Percentiles rank a stretch among this genome's conserved stretches.
Evolutionary conservation across 1,140 invertebrate genomes (phyloP).

Genomic region (Eriosoma lanigerum): DNA sequence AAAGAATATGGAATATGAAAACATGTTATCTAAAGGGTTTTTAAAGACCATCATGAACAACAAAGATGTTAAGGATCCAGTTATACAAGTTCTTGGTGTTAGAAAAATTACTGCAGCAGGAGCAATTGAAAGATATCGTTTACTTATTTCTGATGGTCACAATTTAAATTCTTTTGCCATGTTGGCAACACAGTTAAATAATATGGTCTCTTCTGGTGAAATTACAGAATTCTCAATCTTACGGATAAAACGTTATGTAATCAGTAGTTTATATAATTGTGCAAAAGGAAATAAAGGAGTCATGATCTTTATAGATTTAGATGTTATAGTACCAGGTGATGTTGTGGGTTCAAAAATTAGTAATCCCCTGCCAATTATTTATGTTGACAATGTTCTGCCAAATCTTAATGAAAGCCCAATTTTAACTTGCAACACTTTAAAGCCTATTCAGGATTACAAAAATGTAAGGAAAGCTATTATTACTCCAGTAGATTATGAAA

Average conservation of each 20-base stretch:
- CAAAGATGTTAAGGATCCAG: constrained; percentile 66
- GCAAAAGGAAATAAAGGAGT: constrained; percentile 66
- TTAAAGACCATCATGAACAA: constrained; percentile 70
- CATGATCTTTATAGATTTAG: constrained; percentile 78
- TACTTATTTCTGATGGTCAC: constrained; percentile 83
- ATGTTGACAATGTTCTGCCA: too few relatives aligned
- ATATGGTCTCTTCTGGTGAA: constrained; percentile 70
- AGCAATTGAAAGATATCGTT: constrained; percentile 74
- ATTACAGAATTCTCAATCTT: constrained; percentile 76
- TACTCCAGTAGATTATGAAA: constrained; percentile 33
- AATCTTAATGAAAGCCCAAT: too few relatives aligned
- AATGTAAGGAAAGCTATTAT: too few relatives aligned
- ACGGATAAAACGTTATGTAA: constrained; percentile 75
- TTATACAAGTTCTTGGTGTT: constrained; percentile 74
- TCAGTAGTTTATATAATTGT: constrained; percentile 66
- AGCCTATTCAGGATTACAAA: too few relatives aligned
- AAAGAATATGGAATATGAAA: constrained; percentile 34
- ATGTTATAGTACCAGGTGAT: constrained; percentile 70
- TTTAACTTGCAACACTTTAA: too few relatives aligned
- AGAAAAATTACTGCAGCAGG: constrained; percentile 66
- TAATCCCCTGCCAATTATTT: constrained; percentile 64
- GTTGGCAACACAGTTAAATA: constrained; percentile 86
- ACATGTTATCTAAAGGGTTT: constrained; percentile 37
- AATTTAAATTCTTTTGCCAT: constrained; percentile 79
- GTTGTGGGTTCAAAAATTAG: constrained; percentile 77